phyloP scores from a whole-genome alignment of 2,888 invertebrate genomes.

The Leptopterna dolabrata region DNA sequence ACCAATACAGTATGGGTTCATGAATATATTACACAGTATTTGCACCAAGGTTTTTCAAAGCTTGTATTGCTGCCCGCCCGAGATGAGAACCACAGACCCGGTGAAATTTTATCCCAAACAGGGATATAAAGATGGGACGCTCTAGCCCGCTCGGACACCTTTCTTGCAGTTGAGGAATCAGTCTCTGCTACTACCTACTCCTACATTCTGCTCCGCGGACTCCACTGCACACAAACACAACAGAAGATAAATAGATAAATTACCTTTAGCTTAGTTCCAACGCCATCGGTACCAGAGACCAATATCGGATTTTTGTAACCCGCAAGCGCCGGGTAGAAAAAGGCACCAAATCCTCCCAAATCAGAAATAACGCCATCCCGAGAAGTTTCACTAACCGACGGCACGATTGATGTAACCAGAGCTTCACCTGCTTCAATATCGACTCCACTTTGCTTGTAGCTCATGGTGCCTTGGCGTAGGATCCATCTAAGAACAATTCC shows the following conservation, averaged over 20 bases:
- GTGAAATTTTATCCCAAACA: too few relatives aligned
- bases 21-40: too few relatives aligned
- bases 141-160: too few relatives aligned
- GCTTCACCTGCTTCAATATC: slow-evolving; percentile 93
- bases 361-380: slow-evolving; percentile 83
- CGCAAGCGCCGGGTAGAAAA: slow-evolving; percentile 80
- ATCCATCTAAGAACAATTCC: slow-evolving; percentile 71
- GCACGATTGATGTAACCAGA: slow-evolving; percentile 85
- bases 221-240: too few relatives aligned
- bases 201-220: too few relatives aligned
- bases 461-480: slow-evolving; percentile 74
- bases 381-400: slow-evolving; percentile 81
- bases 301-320: slow-evolving; percentile 84
- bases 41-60: too few relatives aligned
- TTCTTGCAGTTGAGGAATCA: too few relatives aligned
- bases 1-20: too few relatives aligned
- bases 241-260: neutral
- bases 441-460: slow-evolving; percentile 92
- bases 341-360: slow-evolving; percentile 93
- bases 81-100: too few relatives aligned
- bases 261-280: slow-evolving; percentile 95
- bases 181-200: too few relatives aligned
- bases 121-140: too few relatives aligned
- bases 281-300: slow-evolving; percentile 95
- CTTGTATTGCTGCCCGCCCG: too few relatives aligned